These are phyloP conservation scores for Caenorhabditis sulstoni DNA, from an alignment of 2,888 invertebrate genomes.

Conservation along the genomic window DNA sequence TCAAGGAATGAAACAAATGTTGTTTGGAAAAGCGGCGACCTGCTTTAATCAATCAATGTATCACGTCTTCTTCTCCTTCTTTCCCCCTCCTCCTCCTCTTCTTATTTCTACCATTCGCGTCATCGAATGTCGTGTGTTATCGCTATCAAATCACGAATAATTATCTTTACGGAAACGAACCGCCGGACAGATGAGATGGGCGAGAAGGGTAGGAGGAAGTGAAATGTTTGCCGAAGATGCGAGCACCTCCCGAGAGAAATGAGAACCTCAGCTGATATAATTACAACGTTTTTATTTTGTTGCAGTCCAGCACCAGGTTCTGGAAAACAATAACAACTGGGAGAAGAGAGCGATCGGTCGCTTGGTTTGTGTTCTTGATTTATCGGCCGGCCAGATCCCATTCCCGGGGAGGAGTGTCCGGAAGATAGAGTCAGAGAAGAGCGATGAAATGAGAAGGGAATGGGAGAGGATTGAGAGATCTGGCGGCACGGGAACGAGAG, in stretches of 20 bases:
- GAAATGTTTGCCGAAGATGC: neutral
- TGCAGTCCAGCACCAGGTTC: neutral
- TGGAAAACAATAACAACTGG: slow-evolving; percentile 22
- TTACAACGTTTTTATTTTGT: slow-evolving; percentile 11
- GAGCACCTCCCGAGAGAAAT: neutral
- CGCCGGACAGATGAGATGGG: neutral
- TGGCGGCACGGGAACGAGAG: slow-evolving; percentile 39
- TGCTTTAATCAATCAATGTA: slow-evolving; percentile 43
- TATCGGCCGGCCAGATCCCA: slow-evolving; percentile 10
- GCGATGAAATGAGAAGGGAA: neutral
- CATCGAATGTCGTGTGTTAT: slow-evolving; percentile 18
- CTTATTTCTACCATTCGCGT: slow-evolving; percentile 13
- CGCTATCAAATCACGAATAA: slow-evolving; percentile 51
- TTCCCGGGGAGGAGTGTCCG: slow-evolving; percentile 42
- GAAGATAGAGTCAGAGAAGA: neutral
- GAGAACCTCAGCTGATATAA: slow-evolving; percentile 12
- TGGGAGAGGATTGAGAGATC: slow-evolving; percentile 9
- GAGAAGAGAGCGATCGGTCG: neutral
- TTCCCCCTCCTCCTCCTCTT: neutral
- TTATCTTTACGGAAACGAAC: slow-evolving; percentile 38
- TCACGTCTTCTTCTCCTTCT: slow-evolving; percentile 13
- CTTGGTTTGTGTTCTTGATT: slow-evolving; percentile 20
- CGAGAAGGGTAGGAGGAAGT: neutral
- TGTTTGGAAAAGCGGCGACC: slow-evolving; percentile 35
- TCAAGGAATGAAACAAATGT: slow-evolving; percentile 32